Conservation (phyloP, 2,797 vertebrate genomes). For the Micropoecilia bifurca region DNA sequence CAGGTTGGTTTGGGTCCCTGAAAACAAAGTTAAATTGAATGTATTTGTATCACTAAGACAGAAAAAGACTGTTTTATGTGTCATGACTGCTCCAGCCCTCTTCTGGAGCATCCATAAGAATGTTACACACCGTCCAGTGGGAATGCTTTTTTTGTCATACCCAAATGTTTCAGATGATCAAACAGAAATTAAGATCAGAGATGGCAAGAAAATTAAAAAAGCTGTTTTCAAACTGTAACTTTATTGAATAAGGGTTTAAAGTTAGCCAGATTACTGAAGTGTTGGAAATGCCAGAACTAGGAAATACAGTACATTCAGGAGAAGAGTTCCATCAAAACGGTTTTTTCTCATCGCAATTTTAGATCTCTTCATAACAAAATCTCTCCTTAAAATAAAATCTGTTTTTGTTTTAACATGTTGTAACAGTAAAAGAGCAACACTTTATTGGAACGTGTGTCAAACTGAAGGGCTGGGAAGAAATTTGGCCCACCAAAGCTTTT, state of each 20-base stretch:
- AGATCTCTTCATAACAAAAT: not conserved
- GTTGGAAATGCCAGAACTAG: not conserved
- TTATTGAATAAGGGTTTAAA: not conserved
- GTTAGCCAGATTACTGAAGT: not conserved
- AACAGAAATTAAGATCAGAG: not conserved
- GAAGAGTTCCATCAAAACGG: not conserved
- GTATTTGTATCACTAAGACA: not conserved
- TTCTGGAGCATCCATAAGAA: not conserved
- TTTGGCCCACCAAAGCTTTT: too few species aligned
- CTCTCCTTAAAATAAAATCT: not conserved
- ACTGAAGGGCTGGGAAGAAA: too few species aligned
- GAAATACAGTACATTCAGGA: not conserved
- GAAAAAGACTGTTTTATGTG: not conserved
- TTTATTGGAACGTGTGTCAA: not conserved
- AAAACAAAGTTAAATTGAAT: conserved; percentile 6
- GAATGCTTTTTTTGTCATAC: not conserved
- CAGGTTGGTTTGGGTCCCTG: conserved; percentile 98
- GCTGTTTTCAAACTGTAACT: not conserved
- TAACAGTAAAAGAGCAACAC: not conserved
- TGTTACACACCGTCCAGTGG: not conserved
- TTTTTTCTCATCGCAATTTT: not conserved
- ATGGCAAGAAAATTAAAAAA: not conserved
- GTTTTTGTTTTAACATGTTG: not conserved
- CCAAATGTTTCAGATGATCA: not conserved
- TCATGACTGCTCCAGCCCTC: not conserved